Evolutionary conservation across 1,140 invertebrate genomes (phyloP).

Genomic region (Thereuonema tuberculata): DNA sequence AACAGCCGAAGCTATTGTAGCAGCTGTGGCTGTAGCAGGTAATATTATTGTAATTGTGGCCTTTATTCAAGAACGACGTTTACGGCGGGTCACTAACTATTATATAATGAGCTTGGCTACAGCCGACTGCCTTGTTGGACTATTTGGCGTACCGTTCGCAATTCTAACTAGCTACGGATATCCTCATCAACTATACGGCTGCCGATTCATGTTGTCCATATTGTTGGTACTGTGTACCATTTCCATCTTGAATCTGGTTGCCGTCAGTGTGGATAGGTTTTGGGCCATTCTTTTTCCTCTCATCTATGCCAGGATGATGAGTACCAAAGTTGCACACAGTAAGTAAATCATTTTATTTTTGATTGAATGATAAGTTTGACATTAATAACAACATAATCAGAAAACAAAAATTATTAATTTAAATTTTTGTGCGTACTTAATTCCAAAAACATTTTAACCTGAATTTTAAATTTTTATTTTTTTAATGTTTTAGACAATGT

Average conservation of each 20-base stretch:
- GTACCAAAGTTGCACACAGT: slow-evolving; percentile 68
- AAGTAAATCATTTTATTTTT: slow-evolving; percentile 36
- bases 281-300: slow-evolving; percentile 84
- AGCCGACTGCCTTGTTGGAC: slow-evolving; percentile 56
- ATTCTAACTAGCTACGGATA: slow-evolving; percentile 58
- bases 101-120: slow-evolving; percentile 77
- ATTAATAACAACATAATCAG: too few relatives aligned
- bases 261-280: slow-evolving; percentile 77
- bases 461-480: too few relatives aligned
- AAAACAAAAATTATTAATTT: too few relatives aligned
- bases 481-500: too few relatives aligned
- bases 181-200: slow-evolving; percentile 60
- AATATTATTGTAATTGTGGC: slow-evolving; percentile 74
- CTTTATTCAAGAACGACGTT: slow-evolving; percentile 55
- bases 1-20: slow-evolving; percentile 61
- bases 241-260: slow-evolving; percentile 79
- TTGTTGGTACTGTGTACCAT: slow-evolving; percentile 78
- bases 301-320: slow-evolving; percentile 72
- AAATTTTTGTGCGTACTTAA: too few relatives aligned
- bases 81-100: slow-evolving; percentile 71
- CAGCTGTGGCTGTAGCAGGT: slow-evolving; percentile 60
- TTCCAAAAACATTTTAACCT: too few relatives aligned
- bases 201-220: slow-evolving; percentile 72
- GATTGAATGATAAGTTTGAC: too few relatives aligned
- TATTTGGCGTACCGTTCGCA: slow-evolving; percentile 65